phyloP scores from a whole-genome alignment of 1,140 invertebrate genomes.

The Ylistrum balloti region DNA sequence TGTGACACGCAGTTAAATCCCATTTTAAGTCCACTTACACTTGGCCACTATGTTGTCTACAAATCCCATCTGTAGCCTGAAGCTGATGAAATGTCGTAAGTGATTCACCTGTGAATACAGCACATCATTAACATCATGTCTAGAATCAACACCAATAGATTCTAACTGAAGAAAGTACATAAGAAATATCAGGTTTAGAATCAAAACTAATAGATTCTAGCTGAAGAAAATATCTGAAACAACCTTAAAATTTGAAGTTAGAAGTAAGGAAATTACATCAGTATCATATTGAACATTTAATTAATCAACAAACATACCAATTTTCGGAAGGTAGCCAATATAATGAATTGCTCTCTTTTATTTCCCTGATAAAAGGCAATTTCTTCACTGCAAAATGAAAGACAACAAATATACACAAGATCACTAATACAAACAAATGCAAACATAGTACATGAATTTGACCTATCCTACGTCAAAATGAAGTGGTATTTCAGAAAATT shows the following conservation, averaged over 20 bases:
- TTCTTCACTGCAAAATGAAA: slow-evolving; percentile 89
- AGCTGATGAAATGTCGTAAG: slow-evolving; percentile 94
- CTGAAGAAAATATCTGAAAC: too few species aligned
- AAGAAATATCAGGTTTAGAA: too few species aligned
- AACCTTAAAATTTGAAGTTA: too few species aligned
- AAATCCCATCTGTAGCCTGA: slow-evolving; percentile 95
- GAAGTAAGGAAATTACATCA: too few species aligned
- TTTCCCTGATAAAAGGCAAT: slow-evolving; percentile 98
- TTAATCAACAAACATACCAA: slow-evolving; percentile 86
- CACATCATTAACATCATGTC: neutral
- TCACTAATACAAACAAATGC: neutral
- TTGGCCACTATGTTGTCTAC: slow-evolving; percentile 98
- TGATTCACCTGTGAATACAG: slow-evolving; percentile 86
- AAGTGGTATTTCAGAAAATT: too few species aligned
- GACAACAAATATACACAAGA: slow-evolving; percentile 41
- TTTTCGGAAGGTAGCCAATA: slow-evolving; percentile 94
- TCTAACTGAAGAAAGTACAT: too few species aligned
- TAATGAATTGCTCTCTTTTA: slow-evolving; percentile 92
- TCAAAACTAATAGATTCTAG: too few species aligned
- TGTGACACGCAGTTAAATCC: too few species aligned
- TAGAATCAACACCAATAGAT: neutral
- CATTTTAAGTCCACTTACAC: too few species aligned
- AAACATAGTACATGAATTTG: too few species aligned
- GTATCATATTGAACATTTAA: too few species aligned
- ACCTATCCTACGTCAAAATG: too few species aligned